phyloP scores from a whole-genome alignment of 2,797 vertebrate species.

The Microcaecilia unicolor region DNA sequence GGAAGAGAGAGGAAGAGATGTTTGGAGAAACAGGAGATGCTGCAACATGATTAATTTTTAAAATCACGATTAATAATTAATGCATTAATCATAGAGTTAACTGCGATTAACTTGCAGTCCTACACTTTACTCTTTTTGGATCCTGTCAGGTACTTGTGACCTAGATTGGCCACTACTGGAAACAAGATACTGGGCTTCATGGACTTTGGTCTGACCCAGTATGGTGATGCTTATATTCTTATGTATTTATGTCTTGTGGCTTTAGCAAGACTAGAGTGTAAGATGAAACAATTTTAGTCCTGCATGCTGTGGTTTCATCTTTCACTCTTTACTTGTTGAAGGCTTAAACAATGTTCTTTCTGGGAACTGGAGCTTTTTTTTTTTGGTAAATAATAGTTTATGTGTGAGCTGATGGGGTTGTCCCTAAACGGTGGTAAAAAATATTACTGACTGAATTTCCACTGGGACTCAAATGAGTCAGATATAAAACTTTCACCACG shows the following conservation, averaged over 20 bases:
- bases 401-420: conserved; percentile 23
- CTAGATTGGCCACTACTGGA: too few relatives aligned
- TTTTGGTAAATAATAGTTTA: conserved; percentile 2
- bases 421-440: conserved; percentile 20
- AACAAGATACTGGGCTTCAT: too few relatives aligned
- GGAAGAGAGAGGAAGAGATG: too few relatives aligned
- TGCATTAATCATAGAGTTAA: too few relatives aligned
- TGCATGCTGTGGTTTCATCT: conserved; percentile 13
- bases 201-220: too few relatives aligned
- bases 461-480: conserved; percentile 18
- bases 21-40: too few relatives aligned
- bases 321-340: conserved; percentile 27
- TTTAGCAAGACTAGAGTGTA: conserved; percentile 25
- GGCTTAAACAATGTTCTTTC: conserved; percentile 34
- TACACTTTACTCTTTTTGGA: too few relatives aligned
- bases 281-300: conserved; percentile 33
- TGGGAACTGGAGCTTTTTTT: conserved; percentile 37
- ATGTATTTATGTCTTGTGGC: conserved; percentile 31
- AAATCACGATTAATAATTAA: too few relatives aligned
- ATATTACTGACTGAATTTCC: conserved; percentile 19
- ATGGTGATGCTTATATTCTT: too few relatives aligned
- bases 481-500: conserved; percentile 13
- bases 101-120: too few relatives aligned
- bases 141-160: too few relatives aligned
- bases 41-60: too few relatives aligned